Evolutionary conservation across 2,888 invertebrate genomes (phyloP).

Genomic region (Noctua fimbriata): DNA sequence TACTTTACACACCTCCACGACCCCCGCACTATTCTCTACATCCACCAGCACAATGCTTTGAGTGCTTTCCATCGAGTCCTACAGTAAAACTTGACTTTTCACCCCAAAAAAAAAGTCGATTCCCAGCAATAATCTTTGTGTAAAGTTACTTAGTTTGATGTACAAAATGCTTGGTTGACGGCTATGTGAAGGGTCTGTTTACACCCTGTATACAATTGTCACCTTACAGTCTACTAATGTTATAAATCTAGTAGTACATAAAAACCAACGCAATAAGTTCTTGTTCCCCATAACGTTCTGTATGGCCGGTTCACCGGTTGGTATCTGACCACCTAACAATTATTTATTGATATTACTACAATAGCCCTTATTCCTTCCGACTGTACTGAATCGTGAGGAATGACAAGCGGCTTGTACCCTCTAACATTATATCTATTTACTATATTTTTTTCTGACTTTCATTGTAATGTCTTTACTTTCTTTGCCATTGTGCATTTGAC

Average conservation of each 20-base stretch:
- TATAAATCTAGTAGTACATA: not conserved
- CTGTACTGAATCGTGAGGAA: not conserved
- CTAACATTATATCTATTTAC: not conserved
- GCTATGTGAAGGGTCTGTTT: too few relatives aligned
- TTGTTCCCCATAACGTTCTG: not conserved
- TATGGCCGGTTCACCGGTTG: not conserved
- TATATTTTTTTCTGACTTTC: not conserved
- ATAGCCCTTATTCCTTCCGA: not conserved
- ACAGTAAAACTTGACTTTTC: too few relatives aligned
- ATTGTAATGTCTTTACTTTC: not conserved
- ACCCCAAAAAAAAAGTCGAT: too few relatives aligned
- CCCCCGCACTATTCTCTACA: too few relatives aligned
- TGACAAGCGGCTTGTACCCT: not conserved
- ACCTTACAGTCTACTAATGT: not conserved
- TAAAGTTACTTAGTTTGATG: too few relatives aligned
- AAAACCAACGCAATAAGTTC: not conserved
- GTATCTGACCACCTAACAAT: not conserved
- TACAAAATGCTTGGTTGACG: too few relatives aligned
- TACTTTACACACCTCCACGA: too few relatives aligned
- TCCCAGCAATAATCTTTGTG: too few relatives aligned
- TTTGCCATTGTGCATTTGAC: not conserved
- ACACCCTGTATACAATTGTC: not conserved
- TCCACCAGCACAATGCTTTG: too few relatives aligned
- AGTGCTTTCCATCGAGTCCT: too few relatives aligned
- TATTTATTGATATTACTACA: not conserved